Evolutionary conservation across 2,888 invertebrate genomes (phyloP), one percentile per base, ranked within the genome.

Genomic region (Neoaliturus tenellus): DNA sequence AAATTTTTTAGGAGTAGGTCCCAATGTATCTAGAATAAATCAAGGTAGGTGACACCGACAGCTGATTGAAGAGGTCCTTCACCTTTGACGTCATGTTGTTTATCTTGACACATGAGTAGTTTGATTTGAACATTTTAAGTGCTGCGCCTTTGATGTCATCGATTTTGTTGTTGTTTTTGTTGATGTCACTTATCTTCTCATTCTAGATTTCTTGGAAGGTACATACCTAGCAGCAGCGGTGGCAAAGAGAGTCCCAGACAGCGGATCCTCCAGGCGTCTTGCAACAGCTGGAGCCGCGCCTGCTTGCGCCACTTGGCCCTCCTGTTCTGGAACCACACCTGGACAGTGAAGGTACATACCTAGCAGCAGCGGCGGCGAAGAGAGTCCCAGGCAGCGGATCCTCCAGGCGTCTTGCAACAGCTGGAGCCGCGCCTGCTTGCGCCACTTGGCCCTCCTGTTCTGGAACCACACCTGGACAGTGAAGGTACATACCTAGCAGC

Each of bases 181-280:
- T n/a, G n/a, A n/a, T n/a, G n/a, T n/a, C n/a, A n/a, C n/a, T n/a
- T n/a, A n/a, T n/a, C n/a, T n/a, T n/a, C n/a, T n/a, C n/a, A n/a
- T n/a, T n/a, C n/a, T n/a, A n/a, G n/a, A n/a, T n/a, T n/a, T n/a
- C n/a, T n/a, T n/a, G n/a, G n/a, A n/a, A n/a, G n/a, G n/a, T n/a
- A n/a, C n/a, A n/a, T 41, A 51, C 51, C 51, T 6, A 51, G 6
- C 4, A 51, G 51, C 4, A 51, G 51, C 20, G 51, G 51, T 4
- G 51, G 51, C 14, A n/a, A 51, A n/a, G 51, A 51, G 17, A 51
- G 51, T 6, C 51, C 51, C 51, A 51, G 51, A 17, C 51, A 58
- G 55, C 55, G 71, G 12, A 71, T 71, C 35, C 71, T 71, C 55
- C 55, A 55, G 25, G 55, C 55, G 55, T 55, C 71, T 25, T 55